Evolutionary conservation across 2,797 vertebrate genomes (phyloP).

Genomic region (Anniella stebbinsi): DNA sequence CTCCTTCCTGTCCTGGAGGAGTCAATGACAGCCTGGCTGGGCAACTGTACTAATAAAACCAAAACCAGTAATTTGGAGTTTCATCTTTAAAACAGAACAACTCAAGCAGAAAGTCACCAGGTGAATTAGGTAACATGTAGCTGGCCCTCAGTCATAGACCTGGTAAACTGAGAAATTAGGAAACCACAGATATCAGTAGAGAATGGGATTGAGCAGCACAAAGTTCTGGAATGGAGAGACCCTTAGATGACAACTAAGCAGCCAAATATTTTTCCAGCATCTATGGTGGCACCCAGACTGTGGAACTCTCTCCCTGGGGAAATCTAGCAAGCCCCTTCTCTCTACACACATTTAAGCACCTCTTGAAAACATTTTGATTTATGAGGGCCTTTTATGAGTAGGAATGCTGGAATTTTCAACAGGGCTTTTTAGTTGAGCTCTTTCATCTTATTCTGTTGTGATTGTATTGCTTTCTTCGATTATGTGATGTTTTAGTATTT

Average conservation of each 20-base stretch:
- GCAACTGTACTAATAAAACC: too few relatives aligned
- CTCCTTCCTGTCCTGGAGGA: too few relatives aligned
- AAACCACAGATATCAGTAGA: too few relatives aligned
- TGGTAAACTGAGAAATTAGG: too few relatives aligned
- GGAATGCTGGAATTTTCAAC: too few relatives aligned
- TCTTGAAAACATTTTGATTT: not conserved
- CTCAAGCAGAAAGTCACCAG: too few relatives aligned
- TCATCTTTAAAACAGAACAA: too few relatives aligned
- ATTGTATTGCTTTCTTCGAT: not conserved
- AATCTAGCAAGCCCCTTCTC: not conserved
- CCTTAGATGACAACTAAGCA: not conserved
- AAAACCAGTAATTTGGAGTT: too few relatives aligned
- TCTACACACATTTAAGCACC: not conserved
- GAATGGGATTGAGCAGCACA: not conserved
- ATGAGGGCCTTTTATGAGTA: not conserved
- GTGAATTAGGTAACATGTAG: too few relatives aligned
- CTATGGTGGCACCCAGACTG: not conserved
- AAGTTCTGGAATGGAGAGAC: not conserved
- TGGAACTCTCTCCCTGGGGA: not conserved
- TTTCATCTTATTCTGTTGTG: not conserved
- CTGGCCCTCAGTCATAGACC: too few relatives aligned
- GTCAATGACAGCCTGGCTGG: too few relatives aligned
- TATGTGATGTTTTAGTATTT: not conserved
- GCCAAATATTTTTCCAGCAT: not conserved
- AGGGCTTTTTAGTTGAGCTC: not conserved